Conservation (phyloP, 2,797 vertebrate genomes). For the Psittacula derbiana region DNA sequence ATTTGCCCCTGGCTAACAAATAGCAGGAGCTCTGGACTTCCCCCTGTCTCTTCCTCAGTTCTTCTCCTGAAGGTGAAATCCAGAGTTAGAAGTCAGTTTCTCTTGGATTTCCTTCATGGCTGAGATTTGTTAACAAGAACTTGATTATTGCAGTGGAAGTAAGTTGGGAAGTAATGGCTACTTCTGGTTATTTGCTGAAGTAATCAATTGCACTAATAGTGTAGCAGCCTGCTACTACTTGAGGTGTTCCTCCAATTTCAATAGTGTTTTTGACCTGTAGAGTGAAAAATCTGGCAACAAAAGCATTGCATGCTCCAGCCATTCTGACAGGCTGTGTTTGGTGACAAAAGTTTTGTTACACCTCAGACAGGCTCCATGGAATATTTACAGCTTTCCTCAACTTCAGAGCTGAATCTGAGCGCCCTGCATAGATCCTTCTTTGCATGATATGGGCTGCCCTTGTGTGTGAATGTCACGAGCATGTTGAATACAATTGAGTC, state of each 20-base stretch:
- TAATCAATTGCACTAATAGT: conserved; percentile 22
- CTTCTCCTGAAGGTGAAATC: background rate
- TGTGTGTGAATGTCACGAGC: background rate
- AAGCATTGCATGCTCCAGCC: background rate
- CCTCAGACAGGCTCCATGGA: background rate
- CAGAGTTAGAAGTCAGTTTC: background rate
- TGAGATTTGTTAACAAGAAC: conserved; percentile 21
- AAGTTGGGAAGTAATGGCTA: conserved; percentile 9
- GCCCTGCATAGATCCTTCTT: background rate
- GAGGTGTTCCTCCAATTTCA: background rate
- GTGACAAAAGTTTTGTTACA: background rate
- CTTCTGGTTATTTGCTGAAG: conserved; percentile 35
- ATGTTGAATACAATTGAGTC: background rate
- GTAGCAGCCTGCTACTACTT: background rate
- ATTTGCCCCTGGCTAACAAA: background rate
- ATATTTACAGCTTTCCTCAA: background rate
- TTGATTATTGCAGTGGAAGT: conserved; percentile 18
- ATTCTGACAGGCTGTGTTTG: background rate
- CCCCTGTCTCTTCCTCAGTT: background rate
- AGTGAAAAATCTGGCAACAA: background rate
- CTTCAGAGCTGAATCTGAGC: background rate
- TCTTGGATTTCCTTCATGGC: background rate
- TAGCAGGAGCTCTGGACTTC: background rate
- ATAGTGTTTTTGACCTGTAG: background rate
- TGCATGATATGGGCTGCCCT: background rate